These are phyloP conservation scores for Mola mola DNA, from an alignment of 2,113 vertebrate genomes.

Conservation along the genomic window DNA sequence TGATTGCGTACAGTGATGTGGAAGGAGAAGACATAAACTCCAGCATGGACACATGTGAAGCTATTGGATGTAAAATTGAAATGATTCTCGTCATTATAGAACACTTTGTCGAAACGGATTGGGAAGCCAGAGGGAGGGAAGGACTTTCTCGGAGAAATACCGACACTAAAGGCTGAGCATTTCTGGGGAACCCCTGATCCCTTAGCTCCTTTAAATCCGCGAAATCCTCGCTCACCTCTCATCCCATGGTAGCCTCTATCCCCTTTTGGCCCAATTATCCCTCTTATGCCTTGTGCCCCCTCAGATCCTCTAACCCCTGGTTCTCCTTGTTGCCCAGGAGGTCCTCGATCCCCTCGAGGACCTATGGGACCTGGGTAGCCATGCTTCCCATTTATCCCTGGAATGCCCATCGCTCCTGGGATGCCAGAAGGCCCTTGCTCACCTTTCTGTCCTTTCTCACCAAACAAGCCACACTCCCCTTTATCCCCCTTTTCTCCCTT, in stretches of 20 bases:
- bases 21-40: constrained; percentile 93
- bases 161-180: constrained; percentile 91
- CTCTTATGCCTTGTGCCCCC: constrained; percentile 85
- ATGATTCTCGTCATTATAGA: constrained; percentile 89
- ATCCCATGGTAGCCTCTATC: constrained; percentile 86
- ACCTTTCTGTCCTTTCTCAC: constrained; percentile 86
- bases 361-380: constrained; percentile 85
- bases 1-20: constrained; percentile 93
- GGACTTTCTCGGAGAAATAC: constrained; percentile 88
- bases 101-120: constrained; percentile 90
- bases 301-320: constrained; percentile 78
- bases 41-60: constrained; percentile 90
- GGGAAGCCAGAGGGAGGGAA: constrained; percentile 91
- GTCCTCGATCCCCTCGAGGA: constrained; percentile 83
- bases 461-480: constrained; percentile 84
- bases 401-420: constrained; percentile 86
- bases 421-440: constrained; percentile 85
- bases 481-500: constrained; percentile 90
- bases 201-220: constrained; percentile 87
- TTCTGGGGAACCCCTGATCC: constrained; percentile 70
- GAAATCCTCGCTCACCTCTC: constrained; percentile 85
- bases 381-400: constrained; percentile 81
- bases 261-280: constrained; percentile 86
- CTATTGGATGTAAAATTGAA: constrained; percentile 87
- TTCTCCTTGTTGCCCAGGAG: constrained; percentile 88